Conservation (phyloP, 2,888 invertebrate species). For the Caenorhabditis sulstoni region DNA sequence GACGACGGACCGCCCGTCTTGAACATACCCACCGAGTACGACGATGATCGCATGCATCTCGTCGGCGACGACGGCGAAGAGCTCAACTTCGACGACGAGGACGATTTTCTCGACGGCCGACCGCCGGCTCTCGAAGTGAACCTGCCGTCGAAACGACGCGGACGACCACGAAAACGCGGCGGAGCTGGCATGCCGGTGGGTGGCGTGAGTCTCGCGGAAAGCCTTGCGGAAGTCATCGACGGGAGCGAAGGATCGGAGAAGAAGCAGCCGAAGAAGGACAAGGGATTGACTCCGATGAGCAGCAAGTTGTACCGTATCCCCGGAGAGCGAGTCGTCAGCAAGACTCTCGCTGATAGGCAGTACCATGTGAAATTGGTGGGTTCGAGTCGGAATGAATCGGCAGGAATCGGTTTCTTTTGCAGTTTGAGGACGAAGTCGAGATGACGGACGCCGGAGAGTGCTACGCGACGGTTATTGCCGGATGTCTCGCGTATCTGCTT, state of each 20-base stretch:
- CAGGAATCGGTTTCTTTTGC: conserved; percentile 18
- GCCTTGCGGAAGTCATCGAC: not conserved
- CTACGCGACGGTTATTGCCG: conserved; percentile 67
- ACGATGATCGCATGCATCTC: conserved; percentile 26
- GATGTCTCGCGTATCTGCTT: conserved; percentile 65
- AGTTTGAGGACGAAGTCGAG: conserved; percentile 68
- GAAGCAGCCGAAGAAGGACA: conserved; percentile 13
- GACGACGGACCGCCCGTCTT: conserved; percentile 52
- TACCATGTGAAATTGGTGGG: conserved; percentile 62
- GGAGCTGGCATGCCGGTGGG: not conserved
- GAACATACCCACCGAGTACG: conserved; percentile 15
- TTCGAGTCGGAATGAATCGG: not conserved
- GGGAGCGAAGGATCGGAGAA: not conserved
- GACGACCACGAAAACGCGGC: conserved; percentile 23
- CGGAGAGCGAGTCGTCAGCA: conserved; percentile 64
- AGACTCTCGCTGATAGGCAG: conserved; percentile 58
- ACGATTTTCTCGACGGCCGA: conserved; percentile 34
- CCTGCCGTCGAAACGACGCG: conserved; percentile 31
- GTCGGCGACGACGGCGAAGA: conserved; percentile 28
- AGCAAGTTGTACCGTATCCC: conserved; percentile 24
- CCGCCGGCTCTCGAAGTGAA: conserved; percentile 45
- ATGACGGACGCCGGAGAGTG: conserved; percentile 65
- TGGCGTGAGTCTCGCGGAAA: not conserved
- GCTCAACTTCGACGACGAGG: conserved; percentile 30
- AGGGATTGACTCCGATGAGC: not conserved